A percentile compares a stretch with the other conserved stretches of the same genome.
phyloP scores from a whole-genome alignment of 2,888 invertebrate species.

The Drosophila conformis region DNA sequence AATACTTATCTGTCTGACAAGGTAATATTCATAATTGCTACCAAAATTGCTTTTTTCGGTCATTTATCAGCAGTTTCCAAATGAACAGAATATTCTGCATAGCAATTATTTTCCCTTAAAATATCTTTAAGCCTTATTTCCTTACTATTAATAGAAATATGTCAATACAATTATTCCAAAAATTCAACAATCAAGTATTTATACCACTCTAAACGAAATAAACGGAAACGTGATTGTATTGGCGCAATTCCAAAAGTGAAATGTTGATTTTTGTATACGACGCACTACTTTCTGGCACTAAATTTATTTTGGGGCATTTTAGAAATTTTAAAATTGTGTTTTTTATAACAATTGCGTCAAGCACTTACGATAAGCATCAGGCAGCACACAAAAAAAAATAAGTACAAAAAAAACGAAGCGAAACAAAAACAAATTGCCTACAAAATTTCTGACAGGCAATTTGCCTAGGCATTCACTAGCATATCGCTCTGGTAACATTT shows the following conservation, averaged over 20 bases:
- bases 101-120: not conserved
- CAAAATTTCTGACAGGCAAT: conserved; percentile 79
- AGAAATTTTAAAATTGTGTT: conserved; percentile 30
- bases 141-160: not conserved
- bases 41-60: too few relatives aligned
- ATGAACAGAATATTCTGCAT: not conserved
- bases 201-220: not conserved
- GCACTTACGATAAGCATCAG: conserved; percentile 63
- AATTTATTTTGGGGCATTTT: not conserved
- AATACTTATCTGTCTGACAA: not conserved
- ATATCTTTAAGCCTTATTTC: not conserved
- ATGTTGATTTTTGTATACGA: conserved; percentile 31
- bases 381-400: conserved; percentile 17
- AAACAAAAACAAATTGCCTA: conserved; percentile 68
- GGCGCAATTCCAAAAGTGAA: not conserved
- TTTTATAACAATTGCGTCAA: conserved; percentile 58
- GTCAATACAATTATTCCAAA: not conserved
- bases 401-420: conserved; percentile 14
- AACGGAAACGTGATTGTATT: not conserved
- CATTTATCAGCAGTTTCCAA: not conserved
- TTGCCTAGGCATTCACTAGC: conserved; percentile 57
- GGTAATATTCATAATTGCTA: not conserved
- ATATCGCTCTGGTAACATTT: conserved; percentile 55
- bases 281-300: conserved; percentile 55
- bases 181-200: not conserved